These are phyloP conservation scores for Chelidonichthys spinosus DNA, from an alignment of 2,797 vertebrate genomes.

Conservation along the genomic window DNA sequence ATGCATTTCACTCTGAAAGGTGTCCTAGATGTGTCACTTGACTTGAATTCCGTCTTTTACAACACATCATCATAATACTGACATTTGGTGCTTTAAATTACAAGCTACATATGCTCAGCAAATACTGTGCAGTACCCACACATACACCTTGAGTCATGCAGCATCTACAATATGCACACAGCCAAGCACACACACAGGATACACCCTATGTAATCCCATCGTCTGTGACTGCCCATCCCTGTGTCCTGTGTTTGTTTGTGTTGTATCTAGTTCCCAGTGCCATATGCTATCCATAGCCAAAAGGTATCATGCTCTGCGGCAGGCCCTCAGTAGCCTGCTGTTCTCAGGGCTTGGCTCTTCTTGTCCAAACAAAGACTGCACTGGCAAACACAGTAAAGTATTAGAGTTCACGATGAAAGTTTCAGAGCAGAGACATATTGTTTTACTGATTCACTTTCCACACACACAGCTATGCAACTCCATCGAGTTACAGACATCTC, in stretches of 20 bases:
- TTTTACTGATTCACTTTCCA: conserved; percentile 56
- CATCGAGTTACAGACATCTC: not conserved
- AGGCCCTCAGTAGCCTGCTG: conserved; percentile 77
- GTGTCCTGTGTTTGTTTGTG: conserved; percentile 75
- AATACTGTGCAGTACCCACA: conserved; percentile 1
- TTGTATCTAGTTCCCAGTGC: conserved; percentile 74
- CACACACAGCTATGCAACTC: conserved; percentile 21
- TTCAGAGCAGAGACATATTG: conserved; percentile 52
- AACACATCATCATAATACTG: not conserved
- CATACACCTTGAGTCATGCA: conserved; percentile 3
- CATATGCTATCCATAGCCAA: conserved; percentile 74
- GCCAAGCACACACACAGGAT: conserved; percentile 16
- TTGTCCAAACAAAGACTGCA: conserved; percentile 75
- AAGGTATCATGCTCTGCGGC: conserved; percentile 70
- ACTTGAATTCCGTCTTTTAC: conserved; percentile 4
- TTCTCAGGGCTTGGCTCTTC: conserved; percentile 72
- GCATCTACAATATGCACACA: conserved; percentile 3
- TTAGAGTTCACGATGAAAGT: conserved; percentile 59
- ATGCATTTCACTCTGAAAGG: not conserved
- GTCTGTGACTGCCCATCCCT: conserved; percentile 58
- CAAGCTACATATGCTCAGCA: conserved; percentile 9
- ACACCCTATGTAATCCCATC: conserved; percentile 66
- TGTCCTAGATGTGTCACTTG: not conserved
- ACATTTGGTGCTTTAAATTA: conserved; percentile 14
- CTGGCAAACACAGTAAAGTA: conserved; percentile 63